Evolutionary conservation across 2,888 invertebrate species (phyloP), one percentile per base, ranked within the genome.

Genomic region (Perithous albicinctus): DNA sequence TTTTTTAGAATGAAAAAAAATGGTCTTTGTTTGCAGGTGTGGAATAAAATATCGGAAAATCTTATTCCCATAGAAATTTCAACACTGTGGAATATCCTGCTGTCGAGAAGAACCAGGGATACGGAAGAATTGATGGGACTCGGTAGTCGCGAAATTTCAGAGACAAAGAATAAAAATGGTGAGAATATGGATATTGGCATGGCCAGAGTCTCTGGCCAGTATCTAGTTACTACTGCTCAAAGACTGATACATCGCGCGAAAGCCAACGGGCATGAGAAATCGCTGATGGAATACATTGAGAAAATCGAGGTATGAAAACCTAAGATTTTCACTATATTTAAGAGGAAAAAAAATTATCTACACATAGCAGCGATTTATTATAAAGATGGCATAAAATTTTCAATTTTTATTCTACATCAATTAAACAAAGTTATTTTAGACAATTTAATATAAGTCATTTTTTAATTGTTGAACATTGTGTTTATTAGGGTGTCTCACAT

Each of bases 21-120:
- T 51, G 2, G 0, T 3, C 8, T 23, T 26, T 66, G 46, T 48
- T 73, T 84, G 76, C 63, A 92, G 91, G 85, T 89, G 12, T 88
- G 88, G 85, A 85, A 87, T 29, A 86, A 83, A 78, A 80, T 92
- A 78, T 86, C 84, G 29, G 87, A 85, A 56, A 86, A 84, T 75
- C 82, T 92, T 35, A 82, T 85, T 69, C 43, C 75, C 23, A 80
- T 90, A n/a, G 87, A 90, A 69, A 85, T 89, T 51, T 70, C 89
- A 54, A 86, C 86, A 29, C 74, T 92, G 18, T 92, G 91, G 91
- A 86, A 85, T 73, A 82, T 87, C 18, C 82, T 92, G 12, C 84
- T 89, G 81, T 80, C 88, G 74, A 85, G 75, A n/a, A 85, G 90
- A 54, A 84, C 85, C 12, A 72, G 86, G 26, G 87, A 88, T 15